Evolutionary conservation across 2,797 vertebrate species (phyloP).

Genomic region (Cryptoprocta ferox): DNA sequence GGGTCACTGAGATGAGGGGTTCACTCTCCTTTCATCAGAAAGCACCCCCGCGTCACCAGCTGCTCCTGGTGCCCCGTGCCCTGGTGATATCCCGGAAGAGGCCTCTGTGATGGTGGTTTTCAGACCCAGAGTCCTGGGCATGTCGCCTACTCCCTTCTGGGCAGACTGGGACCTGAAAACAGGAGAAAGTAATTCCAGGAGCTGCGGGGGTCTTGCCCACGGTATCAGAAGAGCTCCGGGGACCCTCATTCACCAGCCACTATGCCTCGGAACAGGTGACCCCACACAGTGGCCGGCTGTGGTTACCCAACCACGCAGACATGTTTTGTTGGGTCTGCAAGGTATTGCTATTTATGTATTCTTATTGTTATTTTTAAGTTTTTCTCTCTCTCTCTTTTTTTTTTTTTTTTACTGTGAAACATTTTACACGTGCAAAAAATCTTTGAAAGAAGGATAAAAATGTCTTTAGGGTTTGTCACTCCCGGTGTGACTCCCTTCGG

Average conservation of each 20-base stretch:
- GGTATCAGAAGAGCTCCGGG: background rate
- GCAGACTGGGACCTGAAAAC: background rate
- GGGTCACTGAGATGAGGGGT: conserved; percentile 10
- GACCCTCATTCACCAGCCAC: no score
- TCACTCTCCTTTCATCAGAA: conserved; percentile 51
- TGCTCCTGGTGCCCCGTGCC: background rate
- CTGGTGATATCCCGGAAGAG: background rate
- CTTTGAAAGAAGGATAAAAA: background rate
- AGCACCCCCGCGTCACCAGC: background rate
- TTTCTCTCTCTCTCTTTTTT: background rate
- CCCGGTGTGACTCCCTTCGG: background rate
- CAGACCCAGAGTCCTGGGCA: background rate
- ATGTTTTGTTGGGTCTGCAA: background rate
- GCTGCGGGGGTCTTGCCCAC: accelerated
- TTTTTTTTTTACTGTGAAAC: background rate
- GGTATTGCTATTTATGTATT: background rate
- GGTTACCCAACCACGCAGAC: background rate
- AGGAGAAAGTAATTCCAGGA: background rate
- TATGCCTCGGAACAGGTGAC: background rate
- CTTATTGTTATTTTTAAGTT: background rate
- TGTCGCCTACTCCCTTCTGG: background rate
- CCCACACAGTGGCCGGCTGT: background rate
- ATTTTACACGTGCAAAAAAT: background rate
- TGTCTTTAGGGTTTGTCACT: background rate
- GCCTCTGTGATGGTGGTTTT: background rate